These are phyloP conservation scores for Prosopocoilus inquinatus DNA, from an alignment of 2,888 invertebrate genomes.

Conservation along the genomic window DNA sequence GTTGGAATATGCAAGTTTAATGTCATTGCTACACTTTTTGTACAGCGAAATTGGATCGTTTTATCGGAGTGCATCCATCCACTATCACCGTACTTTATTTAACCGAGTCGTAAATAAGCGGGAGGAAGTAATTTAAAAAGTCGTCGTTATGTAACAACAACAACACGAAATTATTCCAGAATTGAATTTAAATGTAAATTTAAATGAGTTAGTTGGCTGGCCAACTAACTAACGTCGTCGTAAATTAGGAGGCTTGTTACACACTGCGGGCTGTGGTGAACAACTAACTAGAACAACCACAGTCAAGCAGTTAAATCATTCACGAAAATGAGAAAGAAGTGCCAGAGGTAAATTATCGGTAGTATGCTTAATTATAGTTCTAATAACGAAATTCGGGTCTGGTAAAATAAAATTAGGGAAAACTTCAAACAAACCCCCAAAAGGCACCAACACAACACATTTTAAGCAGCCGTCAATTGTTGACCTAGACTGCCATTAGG, in stretches of 20 bases:
- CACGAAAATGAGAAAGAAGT: too few relatives aligned
- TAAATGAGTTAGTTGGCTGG: too few relatives aligned
- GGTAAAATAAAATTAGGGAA: too few relatives aligned
- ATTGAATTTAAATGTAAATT: conserved; percentile 2
- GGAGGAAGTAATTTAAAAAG: conserved; percentile 7
- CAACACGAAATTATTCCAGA: background rate
- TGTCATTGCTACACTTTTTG: conserved; percentile 29
- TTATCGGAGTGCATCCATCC: background rate
- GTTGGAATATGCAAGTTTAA: conserved; percentile 35
- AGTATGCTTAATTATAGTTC: too few relatives aligned
- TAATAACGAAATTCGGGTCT: too few relatives aligned
- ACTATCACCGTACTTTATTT: background rate
- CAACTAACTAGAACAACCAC: too few relatives aligned
- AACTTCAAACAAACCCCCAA: too few relatives aligned
- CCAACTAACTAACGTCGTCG: background rate
- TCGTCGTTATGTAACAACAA: conserved; percentile 5
- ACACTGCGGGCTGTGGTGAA: conserved; percentile 2
- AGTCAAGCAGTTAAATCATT: too few relatives aligned
- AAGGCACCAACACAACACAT: too few relatives aligned
- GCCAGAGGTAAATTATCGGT: too few relatives aligned
- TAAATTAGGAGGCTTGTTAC: conserved; percentile 31
- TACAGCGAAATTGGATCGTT: background rate
- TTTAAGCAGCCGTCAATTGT: too few relatives aligned
- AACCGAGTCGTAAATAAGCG: background rate
- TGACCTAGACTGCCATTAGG: too few relatives aligned